These are phyloP conservation scores for Pammene fasciana DNA, from an alignment of 2,888 invertebrate genomes.

Conservation along the genomic window DNA sequence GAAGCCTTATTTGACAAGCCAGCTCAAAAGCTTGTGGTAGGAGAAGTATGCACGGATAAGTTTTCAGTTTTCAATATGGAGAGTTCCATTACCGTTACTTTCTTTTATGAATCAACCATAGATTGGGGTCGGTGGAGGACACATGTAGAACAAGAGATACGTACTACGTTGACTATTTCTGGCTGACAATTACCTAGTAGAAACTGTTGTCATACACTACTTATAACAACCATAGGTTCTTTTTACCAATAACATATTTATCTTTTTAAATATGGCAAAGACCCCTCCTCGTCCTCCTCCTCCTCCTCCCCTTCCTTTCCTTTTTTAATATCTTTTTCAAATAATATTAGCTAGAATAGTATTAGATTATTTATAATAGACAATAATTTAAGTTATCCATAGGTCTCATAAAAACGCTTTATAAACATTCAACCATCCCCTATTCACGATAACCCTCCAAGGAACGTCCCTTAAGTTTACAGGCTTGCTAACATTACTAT, in stretches of 20 bases:
- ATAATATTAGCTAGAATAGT: too few species aligned
- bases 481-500: constrained; percentile 32
- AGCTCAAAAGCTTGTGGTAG: constrained; percentile 22
- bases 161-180: neutral
- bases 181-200: neutral
- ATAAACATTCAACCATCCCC: constrained; percentile 14
- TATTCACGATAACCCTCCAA: constrained; percentile 22
- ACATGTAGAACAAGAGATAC: neutral
- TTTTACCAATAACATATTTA: too few species aligned
- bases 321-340: too few species aligned
- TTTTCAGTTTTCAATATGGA: constrained; percentile 1
- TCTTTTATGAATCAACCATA: neutral
- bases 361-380: too few species aligned
- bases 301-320: too few species aligned
- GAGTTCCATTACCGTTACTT: constrained; percentile 10
- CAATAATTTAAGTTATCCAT: too few species aligned
- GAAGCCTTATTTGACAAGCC: constrained; percentile 30
- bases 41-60: constrained; percentile 24
- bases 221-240: too few species aligned
- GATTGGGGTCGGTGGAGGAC: neutral
- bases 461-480: constrained; percentile 34
- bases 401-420: neutral
- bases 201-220: too few species aligned
- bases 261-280: too few species aligned
- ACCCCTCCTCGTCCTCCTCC: too few species aligned